Evolutionary conservation across 2,113 vertebrate species (phyloP), one percentile per base, ranked within the genome.

Genomic region (Clarias gariepinus): DNA sequence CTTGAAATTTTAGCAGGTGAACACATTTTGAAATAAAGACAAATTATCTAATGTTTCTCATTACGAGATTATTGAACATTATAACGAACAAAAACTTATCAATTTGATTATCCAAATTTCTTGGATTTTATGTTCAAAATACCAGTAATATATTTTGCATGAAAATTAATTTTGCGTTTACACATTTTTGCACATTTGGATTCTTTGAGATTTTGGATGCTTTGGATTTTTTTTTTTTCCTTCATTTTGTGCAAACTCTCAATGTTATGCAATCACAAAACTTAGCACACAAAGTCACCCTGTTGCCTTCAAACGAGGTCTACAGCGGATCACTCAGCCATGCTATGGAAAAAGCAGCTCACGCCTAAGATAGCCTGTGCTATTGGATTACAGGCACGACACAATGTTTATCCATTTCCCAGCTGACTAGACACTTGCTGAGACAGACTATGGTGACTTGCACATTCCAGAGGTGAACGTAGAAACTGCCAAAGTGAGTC

Each of bases 401-500:
- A 57, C 83, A 81, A 64, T 91, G 87, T 91, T 90, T 87, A 90
- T 88, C 77, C 82, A 12, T 80, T 85, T 74, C 66, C 68, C 87
- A 87, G 91, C 89, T 88, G 89, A 85, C 74, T 68, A 36, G 13
- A 71, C 8, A 33, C 19, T 4, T 63, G 76, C 68, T 86, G 8
- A 85, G 58, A 57, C 19, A 84, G 5, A n/a, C 60, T 58, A 74
- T 18, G 19, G 41, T 76, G 69, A 90, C 85, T 90, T 15, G 87
- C 88, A 89, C 85, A 90, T 91, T 93, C 91, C 81, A 1, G 11
- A 12, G 58, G 57, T 47, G n/a, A 60, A 58, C 18, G 15, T 63
- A 47, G 80, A 16, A 81, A 82, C 33, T 57, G 53, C 3, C 52
- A 28, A 41, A 61, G 11, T 21, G 47, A 69, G 41, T 18, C 28